phyloP scores from a whole-genome alignment of 2,113 vertebrate species.

The Vidua macroura region DNA sequence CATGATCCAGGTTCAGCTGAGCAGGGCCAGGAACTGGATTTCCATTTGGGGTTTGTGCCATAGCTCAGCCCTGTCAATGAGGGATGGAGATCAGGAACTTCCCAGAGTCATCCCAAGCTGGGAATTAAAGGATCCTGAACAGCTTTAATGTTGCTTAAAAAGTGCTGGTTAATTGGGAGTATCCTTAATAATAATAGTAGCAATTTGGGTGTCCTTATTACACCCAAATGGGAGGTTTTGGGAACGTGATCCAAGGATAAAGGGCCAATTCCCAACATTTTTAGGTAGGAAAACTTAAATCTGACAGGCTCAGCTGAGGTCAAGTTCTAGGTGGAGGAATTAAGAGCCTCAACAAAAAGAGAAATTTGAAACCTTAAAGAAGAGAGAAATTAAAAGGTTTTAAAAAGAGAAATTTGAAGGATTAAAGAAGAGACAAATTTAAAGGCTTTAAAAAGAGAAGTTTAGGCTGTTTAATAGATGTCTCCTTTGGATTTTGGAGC shows the following conservation, averaged over 20 bases:
- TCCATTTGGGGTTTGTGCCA: neutral
- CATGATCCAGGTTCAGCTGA: neutral
- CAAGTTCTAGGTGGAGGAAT: neutral
- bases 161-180: neutral
- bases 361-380: neutral
- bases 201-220: neutral
- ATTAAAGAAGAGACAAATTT: neutral
- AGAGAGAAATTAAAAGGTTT: neutral
- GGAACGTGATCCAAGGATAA: neutral
- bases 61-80: rapidly evolving
- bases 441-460: no score
- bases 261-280: neutral
- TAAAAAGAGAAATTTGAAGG: neutral
- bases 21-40: neutral
- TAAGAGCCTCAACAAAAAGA: neutral
- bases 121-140: neutral
- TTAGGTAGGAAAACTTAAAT: neutral
- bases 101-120: neutral
- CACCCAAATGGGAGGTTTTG: neutral
- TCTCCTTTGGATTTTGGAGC: neutral
- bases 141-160: neutral
- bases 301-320: neutral
- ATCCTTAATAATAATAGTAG: neutral
- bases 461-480: neutral
- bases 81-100: neutral